Evolutionary conservation across 2,113 vertebrate species (phyloP).

Genomic region (Tringa solitaria): DNA sequence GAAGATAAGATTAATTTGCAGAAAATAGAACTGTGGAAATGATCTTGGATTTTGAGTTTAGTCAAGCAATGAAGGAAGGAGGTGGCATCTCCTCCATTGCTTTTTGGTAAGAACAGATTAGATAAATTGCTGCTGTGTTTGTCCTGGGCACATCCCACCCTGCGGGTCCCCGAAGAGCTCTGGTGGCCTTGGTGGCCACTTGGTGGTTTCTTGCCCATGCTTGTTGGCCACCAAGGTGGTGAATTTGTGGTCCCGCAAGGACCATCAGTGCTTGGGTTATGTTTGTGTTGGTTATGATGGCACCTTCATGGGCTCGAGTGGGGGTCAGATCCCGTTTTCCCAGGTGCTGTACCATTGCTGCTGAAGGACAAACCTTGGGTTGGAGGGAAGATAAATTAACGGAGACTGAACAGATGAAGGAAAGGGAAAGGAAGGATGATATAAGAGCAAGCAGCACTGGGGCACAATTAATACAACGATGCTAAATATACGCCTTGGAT

Average conservation of each 20-base stretch:
- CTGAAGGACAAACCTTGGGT: background rate
- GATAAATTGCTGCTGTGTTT: background rate
- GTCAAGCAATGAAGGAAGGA: background rate
- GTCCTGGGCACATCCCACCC: background rate
- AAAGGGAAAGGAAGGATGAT: background rate
- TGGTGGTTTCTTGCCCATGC: background rate
- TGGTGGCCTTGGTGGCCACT: background rate
- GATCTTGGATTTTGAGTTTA: background rate
- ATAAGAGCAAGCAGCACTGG: background rate
- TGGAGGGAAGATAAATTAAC: background rate
- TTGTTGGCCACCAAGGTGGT: background rate
- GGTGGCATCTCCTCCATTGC: background rate
- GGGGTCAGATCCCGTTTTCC: background rate
- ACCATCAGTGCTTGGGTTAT: background rate
- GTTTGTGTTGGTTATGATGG: background rate
- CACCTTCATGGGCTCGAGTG: fast-evolving
- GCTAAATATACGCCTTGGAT: background rate
- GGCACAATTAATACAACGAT: background rate
- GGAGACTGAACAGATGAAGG: background rate
- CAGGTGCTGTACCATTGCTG: background rate
- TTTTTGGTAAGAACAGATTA: background rate
- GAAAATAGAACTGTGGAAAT: background rate
- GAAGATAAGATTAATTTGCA: background rate
- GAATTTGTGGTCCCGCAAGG: background rate
- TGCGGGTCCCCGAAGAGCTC: background rate